These are phyloP conservation scores for Struthio camelus DNA, from an alignment of 2,113 vertebrate genomes.

Conservation along the genomic window DNA sequence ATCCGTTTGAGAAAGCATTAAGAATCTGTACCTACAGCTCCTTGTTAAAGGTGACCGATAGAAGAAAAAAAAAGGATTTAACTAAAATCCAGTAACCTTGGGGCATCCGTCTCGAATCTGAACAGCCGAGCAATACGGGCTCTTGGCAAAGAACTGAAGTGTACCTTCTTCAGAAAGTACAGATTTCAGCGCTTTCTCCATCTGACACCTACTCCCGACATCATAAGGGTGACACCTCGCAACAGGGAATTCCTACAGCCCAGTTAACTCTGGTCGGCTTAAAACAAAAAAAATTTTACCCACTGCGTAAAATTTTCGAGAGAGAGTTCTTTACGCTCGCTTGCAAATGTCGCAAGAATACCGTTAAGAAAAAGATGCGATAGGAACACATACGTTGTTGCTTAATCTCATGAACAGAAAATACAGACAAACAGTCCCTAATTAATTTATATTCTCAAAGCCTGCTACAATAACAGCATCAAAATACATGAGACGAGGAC, in stretches of 20 bases:
- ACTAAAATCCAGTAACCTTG: conserved; percentile 43
- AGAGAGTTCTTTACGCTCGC: neutral
- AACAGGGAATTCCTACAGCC: conserved; percentile 36
- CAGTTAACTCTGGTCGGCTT: neutral
- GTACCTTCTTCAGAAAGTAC: conserved; percentile 50
- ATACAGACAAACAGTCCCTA: neutral
- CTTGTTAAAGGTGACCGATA: conserved; percentile 56
- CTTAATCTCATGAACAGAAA: neutral
- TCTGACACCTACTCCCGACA: conserved; percentile 25
- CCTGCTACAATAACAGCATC: neutral
- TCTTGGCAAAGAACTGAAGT: conserved; percentile 47
- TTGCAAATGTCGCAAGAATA: neutral
- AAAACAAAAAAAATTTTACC: neutral
- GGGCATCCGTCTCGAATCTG: conserved; percentile 18
- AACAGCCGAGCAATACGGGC: conserved; percentile 34
- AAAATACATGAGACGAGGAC: neutral
- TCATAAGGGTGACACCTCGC: conserved; percentile 25
- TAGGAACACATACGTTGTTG: neutral
- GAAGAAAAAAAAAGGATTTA: conserved; percentile 25
- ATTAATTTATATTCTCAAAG: neutral
- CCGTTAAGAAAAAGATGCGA: neutral
- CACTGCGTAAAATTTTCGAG: neutral
- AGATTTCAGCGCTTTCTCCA: conserved; percentile 37
- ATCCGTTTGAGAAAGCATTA: neutral
- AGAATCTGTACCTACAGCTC: neutral